These are phyloP conservation scores for Sebastes dallii DNA, from an alignment of 2,797 vertebrate genomes.

Conservation along the genomic window DNA sequence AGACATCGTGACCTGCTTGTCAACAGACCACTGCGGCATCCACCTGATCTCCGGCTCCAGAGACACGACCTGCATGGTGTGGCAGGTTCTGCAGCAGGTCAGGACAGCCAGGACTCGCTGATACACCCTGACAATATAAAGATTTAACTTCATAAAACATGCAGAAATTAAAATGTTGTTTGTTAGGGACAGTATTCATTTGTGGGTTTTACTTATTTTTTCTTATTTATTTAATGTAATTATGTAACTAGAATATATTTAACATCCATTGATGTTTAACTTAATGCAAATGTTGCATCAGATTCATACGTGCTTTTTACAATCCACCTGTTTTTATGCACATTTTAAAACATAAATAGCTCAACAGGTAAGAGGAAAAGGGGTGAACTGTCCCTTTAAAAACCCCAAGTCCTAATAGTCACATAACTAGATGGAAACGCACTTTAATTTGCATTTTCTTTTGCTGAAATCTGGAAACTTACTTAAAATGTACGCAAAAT, in stretches of 20 bases:
- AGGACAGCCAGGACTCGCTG: neutral
- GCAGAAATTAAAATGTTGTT: neutral
- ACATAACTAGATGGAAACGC: too few species aligned
- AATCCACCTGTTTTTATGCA: neutral
- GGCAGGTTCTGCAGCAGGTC: conserved; percentile 95
- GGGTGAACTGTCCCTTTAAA: too few species aligned
- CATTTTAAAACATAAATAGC: neutral
- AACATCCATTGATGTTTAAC: too few species aligned
- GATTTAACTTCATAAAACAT: neutral
- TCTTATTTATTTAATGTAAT: too few species aligned
- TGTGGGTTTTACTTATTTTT: too few species aligned
- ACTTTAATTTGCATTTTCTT: too few species aligned
- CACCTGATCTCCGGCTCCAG: conserved; percentile 96
- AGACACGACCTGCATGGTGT: conserved; percentile 97
- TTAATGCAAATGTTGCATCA: too few species aligned
- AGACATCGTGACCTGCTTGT: conserved; percentile 96
- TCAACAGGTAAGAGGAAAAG: too few species aligned
- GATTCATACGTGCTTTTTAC: neutral
- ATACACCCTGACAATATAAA: neutral
- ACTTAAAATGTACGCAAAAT: neutral
- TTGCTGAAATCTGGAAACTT: neutral
- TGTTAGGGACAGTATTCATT: too few species aligned
- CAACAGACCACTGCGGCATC: conserved; percentile 93
- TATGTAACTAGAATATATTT: neutral
- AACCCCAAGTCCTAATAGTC: too few species aligned